Percentiles rank a stretch among this genome's conserved stretches.
phyloP scores from a whole-genome alignment of 2,797 vertebrate genomes.

The Cetoscarus ocellatus region DNA sequence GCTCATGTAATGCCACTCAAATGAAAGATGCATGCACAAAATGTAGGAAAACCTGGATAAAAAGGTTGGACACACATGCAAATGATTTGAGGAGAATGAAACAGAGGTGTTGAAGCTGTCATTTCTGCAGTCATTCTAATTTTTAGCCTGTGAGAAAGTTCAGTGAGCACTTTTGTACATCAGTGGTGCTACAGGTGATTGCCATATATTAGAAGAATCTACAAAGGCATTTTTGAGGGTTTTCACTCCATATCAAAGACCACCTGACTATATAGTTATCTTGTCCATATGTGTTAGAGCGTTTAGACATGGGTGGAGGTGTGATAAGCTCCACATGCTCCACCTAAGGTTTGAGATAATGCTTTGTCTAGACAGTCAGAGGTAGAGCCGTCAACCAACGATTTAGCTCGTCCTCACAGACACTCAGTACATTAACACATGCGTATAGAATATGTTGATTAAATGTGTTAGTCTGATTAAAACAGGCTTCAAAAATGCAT shows the following conservation, averaged over 20 bases:
- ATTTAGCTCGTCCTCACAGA: constrained; percentile 39
- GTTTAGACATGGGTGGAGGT: background rate
- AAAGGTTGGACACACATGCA: background rate
- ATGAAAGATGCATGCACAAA: background rate
- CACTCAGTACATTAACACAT: constrained; percentile 31
- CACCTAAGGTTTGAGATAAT: constrained; percentile 72
- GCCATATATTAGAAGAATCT: background rate
- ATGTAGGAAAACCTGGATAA: background rate
- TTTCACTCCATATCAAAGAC: background rate
- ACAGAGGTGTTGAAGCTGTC: background rate
- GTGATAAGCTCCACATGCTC: background rate
- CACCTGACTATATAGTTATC: background rate
- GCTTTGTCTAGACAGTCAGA: constrained; percentile 81
- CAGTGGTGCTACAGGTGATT: background rate
- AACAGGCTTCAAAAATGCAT: too few species aligned
- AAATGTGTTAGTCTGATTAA: too few species aligned
- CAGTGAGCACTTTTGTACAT: too few species aligned
- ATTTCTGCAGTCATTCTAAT: background rate
- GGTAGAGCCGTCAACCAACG: constrained; percentile 76
- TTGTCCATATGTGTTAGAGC: background rate
- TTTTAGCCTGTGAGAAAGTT: too few species aligned
- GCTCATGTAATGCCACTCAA: background rate
- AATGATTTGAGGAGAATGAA: background rate
- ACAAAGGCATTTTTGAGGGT: background rate
- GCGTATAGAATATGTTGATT: background rate